phyloP scores from a whole-genome alignment of 1,140 invertebrate genomes.

The Drosophila nigromelanica region DNA sequence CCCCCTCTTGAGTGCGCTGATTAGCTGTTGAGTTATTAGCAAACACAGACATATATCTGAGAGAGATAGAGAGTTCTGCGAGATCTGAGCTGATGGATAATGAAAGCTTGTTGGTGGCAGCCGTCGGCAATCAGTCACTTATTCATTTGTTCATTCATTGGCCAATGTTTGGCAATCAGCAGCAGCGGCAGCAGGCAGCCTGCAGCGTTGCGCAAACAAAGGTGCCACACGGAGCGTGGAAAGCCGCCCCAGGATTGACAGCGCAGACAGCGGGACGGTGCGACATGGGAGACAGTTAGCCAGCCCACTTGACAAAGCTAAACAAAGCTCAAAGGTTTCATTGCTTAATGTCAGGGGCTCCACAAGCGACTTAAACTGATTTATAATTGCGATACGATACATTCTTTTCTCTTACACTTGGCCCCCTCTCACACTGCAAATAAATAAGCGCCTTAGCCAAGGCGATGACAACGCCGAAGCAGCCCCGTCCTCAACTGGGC shows the following conservation, averaged over 20 bases:
- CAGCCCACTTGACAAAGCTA: slow-evolving; percentile 75
- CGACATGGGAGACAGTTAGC: slow-evolving; percentile 10
- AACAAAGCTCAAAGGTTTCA: slow-evolving; percentile 80
- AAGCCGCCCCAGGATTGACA: slow-evolving; percentile 69
- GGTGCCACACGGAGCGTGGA: slow-evolving; percentile 75
- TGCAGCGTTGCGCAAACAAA: slow-evolving; percentile 67
- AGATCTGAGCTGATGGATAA: slow-evolving; percentile 36
- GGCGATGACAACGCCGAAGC: slow-evolving; percentile 64
- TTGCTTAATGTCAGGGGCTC: slow-evolving; percentile 78
- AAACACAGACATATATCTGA: slow-evolving; percentile 65
- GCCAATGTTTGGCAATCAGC: slow-evolving; percentile 72
- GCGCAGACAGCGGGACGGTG: not conserved
- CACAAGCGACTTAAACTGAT: slow-evolving; percentile 68
- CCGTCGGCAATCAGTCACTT: slow-evolving; percentile 67
- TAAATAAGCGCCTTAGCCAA: slow-evolving; percentile 77
- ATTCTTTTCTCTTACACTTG: slow-evolving; percentile 42
- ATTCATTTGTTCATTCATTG: slow-evolving; percentile 53
- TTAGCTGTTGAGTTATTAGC: slow-evolving; percentile 81
- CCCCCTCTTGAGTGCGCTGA: slow-evolving; percentile 42
- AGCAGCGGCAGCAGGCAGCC: slow-evolving; percentile 9
- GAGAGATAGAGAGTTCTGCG: slow-evolving; percentile 12
- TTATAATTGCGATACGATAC: slow-evolving; percentile 73
- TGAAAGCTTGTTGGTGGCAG: slow-evolving; percentile 11
- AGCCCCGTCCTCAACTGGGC: slow-evolving; percentile 16
- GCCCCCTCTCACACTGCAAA: slow-evolving; percentile 45